These are phyloP conservation scores for Orius insidiosus DNA, from an alignment of 1,140 invertebrate genomes.

Conservation along the genomic window DNA sequence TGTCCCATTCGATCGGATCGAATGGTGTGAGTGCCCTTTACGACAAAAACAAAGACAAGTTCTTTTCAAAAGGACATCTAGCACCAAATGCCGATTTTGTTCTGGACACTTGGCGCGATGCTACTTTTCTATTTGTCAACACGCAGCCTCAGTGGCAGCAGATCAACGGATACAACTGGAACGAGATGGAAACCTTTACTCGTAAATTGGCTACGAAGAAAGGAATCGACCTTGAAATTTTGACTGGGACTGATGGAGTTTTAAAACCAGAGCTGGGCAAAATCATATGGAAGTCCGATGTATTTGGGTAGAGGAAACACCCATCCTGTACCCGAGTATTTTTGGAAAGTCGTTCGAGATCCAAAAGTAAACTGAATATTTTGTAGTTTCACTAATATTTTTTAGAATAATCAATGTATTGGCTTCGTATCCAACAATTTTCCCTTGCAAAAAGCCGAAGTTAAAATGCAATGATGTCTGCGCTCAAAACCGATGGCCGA, in stretches of 20 bases:
- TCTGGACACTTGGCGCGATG: conserved; percentile 27
- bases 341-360: conserved; percentile 19
- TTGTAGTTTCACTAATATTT: neutral
- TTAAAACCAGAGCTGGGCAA: too few relatives aligned
- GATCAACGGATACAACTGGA: conserved; percentile 29
- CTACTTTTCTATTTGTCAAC: conserved; percentile 35
- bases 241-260: conserved; percentile 19
- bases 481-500: conserved; percentile 12
- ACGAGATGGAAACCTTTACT: conserved; percentile 26
- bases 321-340: conserved; percentile 17
- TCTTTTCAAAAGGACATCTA: conserved; percentile 24
- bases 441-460: conserved; percentile 6
- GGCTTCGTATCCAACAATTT: conserved; percentile 19
- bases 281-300: conserved; percentile 12
- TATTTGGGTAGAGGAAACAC: conserved; percentile 13
- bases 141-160: conserved; percentile 34
- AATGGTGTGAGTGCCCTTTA: neutral
- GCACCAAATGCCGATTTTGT: conserved; percentile 34
- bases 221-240: conserved; percentile 13
- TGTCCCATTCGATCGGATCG: conserved; percentile 5
- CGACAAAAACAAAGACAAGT: too few relatives aligned
- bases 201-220: conserved; percentile 22
- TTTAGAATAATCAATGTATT: conserved; percentile 13
- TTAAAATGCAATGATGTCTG: conserved; percentile 16
- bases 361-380: conserved; percentile 3